These are phyloP conservation scores for Cantharis lateralis DNA, from an alignment of 2,888 invertebrate genomes.

Conservation along the genomic window DNA sequence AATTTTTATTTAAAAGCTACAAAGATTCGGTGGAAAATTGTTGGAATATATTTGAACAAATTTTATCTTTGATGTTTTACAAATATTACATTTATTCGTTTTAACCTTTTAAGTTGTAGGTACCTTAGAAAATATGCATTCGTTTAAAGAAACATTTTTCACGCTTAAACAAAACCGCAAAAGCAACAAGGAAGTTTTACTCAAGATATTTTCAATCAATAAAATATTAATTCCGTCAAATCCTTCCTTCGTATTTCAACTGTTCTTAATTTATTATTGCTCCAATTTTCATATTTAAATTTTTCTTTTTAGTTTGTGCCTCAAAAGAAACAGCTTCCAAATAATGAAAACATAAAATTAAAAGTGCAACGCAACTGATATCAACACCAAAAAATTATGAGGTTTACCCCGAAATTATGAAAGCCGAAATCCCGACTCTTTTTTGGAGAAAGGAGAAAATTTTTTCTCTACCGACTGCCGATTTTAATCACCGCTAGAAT, in stretches of 20 bases:
- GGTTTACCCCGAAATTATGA: no score
- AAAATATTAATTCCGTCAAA: background rate
- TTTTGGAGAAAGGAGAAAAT: no score
- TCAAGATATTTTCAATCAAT: background rate
- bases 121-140: background rate
- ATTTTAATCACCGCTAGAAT: no score
- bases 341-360: background rate
- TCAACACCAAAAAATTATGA: background rate
- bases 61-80: background rate
- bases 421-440: no score
- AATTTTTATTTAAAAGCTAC: background rate
- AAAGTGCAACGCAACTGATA: background rate
- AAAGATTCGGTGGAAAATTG: background rate
- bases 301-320: background rate
- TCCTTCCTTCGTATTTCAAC: background rate
- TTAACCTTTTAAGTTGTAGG: background rate
- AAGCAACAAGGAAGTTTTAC: background rate
- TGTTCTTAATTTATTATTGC: background rate
- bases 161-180: background rate
- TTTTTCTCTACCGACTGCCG: no score
- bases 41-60: background rate
- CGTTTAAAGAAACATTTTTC: background rate
- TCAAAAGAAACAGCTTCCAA: background rate
- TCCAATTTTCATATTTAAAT: background rate
- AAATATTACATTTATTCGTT: background rate